Base-by-base conservation (phyloP, 2,888 invertebrate genomes). In the Scaptomyza flava region DNA sequence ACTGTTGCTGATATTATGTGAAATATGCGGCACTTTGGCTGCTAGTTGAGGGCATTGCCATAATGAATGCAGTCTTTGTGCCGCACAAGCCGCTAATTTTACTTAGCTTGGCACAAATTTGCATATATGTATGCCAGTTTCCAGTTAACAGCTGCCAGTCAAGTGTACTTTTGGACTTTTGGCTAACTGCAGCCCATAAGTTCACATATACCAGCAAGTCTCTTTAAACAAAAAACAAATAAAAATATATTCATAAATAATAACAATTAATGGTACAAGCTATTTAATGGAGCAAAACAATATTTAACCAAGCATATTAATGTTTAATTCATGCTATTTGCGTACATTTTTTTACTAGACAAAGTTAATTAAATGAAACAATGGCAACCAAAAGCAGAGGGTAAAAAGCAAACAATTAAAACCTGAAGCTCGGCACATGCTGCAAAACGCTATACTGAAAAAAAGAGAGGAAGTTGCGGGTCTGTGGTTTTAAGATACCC, bases 21-120 rank as follows among this genome's bases (percentile, higher is more conserved):
- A 48, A 69, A 67, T 57, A 45, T 57, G 51, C 59, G 45, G 61
- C 61, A 52, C 59, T 56, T 42, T 20, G 42, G 34, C 36, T 50
- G 17, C 33, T n/a, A 42, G 23, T 38, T 52, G 43, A 63, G 53
- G 58, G 38, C 57, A 58, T 47, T 62, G 52, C 62, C 56, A 60
- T 63, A 46, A 8, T 17, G 6, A 42, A 52, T 47, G 50, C 56
- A 43, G 30, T 52, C 47, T 30, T 11, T 20, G 58, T 38, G 43
- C 62, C 63, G 34, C 72, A 60, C 51, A 54, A 68, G 75, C 69
- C 65, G 72, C 75, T 72, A 68, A 72, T 66, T 78, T 78, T 69
- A 69, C 73, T 69, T 67, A 73, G 56, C 70, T 63, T 47, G 51
- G 17, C 50, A 47, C 33, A 50, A 62, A 76, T 70, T 69, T 68